Evolutionary conservation across 1,140 invertebrate genomes (phyloP).

Genomic region (Dreissena rostriformis): DNA sequence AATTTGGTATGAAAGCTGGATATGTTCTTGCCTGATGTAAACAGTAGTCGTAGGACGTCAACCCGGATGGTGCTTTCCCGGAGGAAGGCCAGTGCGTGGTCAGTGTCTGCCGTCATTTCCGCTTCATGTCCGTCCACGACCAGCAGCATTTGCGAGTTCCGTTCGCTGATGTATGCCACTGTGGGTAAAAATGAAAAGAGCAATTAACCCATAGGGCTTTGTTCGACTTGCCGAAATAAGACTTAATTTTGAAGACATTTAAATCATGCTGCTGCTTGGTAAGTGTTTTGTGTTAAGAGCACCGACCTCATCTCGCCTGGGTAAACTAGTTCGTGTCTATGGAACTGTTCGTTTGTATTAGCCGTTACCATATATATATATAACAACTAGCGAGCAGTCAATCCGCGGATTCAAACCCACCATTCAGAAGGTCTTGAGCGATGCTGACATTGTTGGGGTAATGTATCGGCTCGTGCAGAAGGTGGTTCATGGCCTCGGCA

Average conservation of each 20-base stretch:
- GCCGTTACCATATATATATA: too few relatives aligned
- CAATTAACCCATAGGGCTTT: too few relatives aligned
- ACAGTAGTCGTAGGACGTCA: background rate
- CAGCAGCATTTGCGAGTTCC: background rate
- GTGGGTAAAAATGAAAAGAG: background rate
- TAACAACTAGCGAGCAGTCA: too few relatives aligned
- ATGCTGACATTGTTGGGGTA: background rate
- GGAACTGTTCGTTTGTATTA: too few relatives aligned
- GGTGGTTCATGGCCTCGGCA: background rate
- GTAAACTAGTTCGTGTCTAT: too few relatives aligned
- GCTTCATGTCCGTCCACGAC: background rate
- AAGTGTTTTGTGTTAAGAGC: too few relatives aligned
- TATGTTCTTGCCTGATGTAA: too few relatives aligned
- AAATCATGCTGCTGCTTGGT: too few relatives aligned
- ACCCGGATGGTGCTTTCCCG: slow-evolving; percentile 4
- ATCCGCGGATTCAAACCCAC: background rate
- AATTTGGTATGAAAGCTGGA: too few relatives aligned
- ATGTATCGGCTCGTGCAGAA: background rate
- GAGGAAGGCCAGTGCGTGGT: background rate
- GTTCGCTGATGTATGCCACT: background rate
- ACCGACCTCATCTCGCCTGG: too few relatives aligned
- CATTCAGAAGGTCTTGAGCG: background rate
- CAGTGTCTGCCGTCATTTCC: background rate
- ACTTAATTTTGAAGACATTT: too few relatives aligned
- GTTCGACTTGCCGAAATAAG: too few relatives aligned